These are phyloP conservation scores for Apoderus coryli DNA, from an alignment of 2,888 invertebrate genomes.

Conservation along the genomic window DNA sequence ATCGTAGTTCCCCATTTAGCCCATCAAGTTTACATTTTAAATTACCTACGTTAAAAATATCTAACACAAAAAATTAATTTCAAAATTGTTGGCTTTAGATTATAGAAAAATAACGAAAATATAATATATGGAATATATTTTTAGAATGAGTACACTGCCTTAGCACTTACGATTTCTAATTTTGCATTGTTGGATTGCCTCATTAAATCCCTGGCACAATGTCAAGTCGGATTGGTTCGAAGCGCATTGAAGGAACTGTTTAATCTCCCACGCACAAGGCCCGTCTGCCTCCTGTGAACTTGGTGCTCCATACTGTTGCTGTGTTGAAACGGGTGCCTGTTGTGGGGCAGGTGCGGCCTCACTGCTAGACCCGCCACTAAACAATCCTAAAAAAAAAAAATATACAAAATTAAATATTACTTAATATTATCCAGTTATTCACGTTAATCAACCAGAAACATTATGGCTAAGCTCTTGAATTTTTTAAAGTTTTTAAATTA, in stretches of 20 bases:
- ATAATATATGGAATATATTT: slow-evolving; percentile 3
- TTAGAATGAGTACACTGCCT: not conserved
- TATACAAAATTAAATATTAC: no score
- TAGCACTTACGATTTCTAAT: slow-evolving; percentile 49
- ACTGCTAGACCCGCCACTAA: slow-evolving; percentile 37
- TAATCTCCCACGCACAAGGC: slow-evolving; percentile 88
- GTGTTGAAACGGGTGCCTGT: slow-evolving; percentile 31
- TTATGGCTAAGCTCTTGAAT: no score
- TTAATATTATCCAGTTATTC: no score
- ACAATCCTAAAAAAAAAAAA: slow-evolving; percentile 42
- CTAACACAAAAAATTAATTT: no score
- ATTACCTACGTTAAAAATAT: no score
- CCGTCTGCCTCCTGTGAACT: slow-evolving; percentile 36
- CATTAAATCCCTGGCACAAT: slow-evolving; percentile 94
- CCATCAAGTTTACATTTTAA: no score
- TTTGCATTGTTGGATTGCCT: slow-evolving; percentile 93
- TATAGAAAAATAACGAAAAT: slow-evolving; percentile 6
- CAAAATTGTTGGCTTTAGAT: no score
- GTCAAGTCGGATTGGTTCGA: slow-evolving; percentile 78
- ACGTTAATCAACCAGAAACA: no score
- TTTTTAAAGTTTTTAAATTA: no score
- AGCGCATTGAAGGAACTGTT: slow-evolving; percentile 92
- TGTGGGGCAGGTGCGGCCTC: slow-evolving; percentile 31
- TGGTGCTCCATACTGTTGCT: slow-evolving; percentile 31
- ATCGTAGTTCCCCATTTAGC: no score